Evolutionary conservation across 2,797 vertebrate species (phyloP).

Genomic region (Borostomias antarcticus): DNA sequence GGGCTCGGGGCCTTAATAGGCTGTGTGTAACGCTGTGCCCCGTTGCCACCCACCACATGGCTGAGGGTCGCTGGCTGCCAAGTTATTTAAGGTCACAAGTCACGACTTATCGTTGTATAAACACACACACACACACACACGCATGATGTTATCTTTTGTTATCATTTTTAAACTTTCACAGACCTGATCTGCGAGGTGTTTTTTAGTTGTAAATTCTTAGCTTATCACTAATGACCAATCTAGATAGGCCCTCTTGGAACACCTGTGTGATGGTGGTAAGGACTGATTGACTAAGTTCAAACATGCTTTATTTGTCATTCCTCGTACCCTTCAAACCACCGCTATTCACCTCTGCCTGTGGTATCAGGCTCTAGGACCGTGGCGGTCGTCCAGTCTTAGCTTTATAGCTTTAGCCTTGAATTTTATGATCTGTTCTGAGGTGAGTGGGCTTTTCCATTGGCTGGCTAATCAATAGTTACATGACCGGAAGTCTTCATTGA

Average conservation of each 20-base stretch:
- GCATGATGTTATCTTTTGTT: background rate
- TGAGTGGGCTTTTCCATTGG: background rate
- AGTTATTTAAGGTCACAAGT: background rate
- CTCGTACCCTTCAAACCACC: too few species aligned
- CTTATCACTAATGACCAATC: background rate
- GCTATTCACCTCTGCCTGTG: too few species aligned
- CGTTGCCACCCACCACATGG: background rate
- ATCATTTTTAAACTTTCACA: background rate
- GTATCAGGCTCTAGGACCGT: too few species aligned
- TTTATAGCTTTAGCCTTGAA: background rate
- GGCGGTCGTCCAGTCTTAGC: too few species aligned
- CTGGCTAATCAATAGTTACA: too few species aligned
- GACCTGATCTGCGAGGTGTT: background rate
- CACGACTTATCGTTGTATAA: background rate
- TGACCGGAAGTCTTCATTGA: background rate
- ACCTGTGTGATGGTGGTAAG: background rate
- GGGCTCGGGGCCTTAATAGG: slow-evolving; percentile 5
- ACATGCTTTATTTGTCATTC: too few species aligned
- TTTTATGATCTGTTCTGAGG: background rate
- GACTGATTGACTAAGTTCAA: background rate
- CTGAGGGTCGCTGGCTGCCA: background rate
- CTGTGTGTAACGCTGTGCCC: slow-evolving; percentile 6
- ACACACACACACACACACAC: background rate
- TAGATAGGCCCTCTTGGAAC: background rate
- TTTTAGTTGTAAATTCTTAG: background rate